Conservation (phyloP, 2,797 vertebrate species). For the Novumbra hubbsi region DNA sequence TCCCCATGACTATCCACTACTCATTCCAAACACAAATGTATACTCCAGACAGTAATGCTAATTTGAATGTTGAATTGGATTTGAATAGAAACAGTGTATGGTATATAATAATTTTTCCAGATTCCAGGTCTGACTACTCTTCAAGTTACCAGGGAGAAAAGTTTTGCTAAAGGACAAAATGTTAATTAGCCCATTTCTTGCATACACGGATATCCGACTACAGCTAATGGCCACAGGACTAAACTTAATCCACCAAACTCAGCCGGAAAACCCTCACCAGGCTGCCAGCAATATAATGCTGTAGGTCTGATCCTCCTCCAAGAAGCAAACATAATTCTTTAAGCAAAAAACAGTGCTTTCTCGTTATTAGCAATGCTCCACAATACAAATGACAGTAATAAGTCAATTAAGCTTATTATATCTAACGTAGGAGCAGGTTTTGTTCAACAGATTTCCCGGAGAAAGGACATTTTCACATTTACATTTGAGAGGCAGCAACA, state of each 20-base stretch:
- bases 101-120: no score
- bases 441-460: conserved; percentile 54
- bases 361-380: conserved; percentile 42
- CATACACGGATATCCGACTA: no score
- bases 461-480: conserved; percentile 63
- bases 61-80: neutral
- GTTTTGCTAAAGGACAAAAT: no score
- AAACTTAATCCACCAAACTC: no score
- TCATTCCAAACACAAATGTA: neutral
- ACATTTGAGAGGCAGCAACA: conserved; percentile 70
- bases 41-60: neutral
- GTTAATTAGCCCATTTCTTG: no score
- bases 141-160: no score
- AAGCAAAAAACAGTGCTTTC: conserved; percentile 53
- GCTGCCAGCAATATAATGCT: neutral
- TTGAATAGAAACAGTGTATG: neutral
- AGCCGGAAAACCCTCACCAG: no score
- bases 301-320: conserved; percentile 19
- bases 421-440: conserved; percentile 72
- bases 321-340: conserved; percentile 59
- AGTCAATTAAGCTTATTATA: conserved; percentile 75
- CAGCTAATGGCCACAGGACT: no score
- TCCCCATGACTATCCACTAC: neutral
- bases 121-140: no score
- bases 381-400: conserved; percentile 67